Evolutionary conservation across 2,113 vertebrate genomes (phyloP).

Genomic region (Mus pahari): DNA sequence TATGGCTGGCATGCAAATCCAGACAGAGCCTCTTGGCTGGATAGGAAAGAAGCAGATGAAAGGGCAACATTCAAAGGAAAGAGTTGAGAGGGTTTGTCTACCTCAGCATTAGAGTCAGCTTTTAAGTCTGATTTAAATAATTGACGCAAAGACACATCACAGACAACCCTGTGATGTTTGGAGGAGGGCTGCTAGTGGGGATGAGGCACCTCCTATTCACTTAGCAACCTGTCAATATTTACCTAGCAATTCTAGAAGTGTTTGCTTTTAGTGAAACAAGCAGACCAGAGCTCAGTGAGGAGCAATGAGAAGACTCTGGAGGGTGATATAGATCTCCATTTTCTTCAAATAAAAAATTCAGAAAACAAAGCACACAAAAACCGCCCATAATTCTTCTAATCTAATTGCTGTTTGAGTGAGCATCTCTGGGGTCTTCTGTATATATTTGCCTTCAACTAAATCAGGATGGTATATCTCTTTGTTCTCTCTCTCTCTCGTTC

Average conservation of each 20-base stretch:
- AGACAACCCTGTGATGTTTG: not conserved
- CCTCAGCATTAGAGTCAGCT: not conserved
- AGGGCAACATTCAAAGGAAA: not conserved
- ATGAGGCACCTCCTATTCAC: not conserved
- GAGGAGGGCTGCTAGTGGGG: not conserved
- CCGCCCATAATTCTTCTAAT: not conserved
- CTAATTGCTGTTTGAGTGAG: not conserved
- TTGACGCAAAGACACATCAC: not conserved
- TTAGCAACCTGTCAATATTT: conserved; percentile 69
- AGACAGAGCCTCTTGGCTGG: not conserved
- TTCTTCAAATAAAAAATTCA: conserved; percentile 30
- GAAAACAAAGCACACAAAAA: not conserved
- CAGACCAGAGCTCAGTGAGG: conserved; percentile 5
- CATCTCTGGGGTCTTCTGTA: not conserved
- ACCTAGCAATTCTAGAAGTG: not conserved
- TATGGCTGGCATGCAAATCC: not conserved
- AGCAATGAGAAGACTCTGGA: conserved; percentile 5
- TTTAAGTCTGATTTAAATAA: conserved; percentile 20
- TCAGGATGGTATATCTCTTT: not conserved
- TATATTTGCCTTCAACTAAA: not conserved
- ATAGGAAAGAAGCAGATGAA: not conserved
- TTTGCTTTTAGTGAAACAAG: conserved; percentile 48
- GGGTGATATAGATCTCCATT: not conserved
- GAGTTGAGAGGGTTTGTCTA: too few species aligned
- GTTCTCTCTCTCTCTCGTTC: not conserved